phyloP scores from a whole-genome alignment of 2,888 invertebrate species.

The Drosophila heteroneura region DNA sequence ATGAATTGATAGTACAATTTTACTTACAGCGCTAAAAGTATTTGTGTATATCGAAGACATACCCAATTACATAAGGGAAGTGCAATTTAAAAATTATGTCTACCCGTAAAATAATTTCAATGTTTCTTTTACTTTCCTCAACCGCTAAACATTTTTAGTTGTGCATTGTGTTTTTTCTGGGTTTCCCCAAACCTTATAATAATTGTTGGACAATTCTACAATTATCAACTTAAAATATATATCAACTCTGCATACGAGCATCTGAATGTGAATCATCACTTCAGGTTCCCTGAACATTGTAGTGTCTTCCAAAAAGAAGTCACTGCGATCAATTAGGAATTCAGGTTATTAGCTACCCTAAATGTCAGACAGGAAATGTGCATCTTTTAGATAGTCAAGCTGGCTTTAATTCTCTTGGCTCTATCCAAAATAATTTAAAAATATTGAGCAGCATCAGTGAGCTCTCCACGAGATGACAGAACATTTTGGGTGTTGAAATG shows the following conservation, averaged over 20 bases:
- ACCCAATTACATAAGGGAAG: background rate
- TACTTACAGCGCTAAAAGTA: background rate
- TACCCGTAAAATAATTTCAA: background rate
- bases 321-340: background rate
- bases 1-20: background rate
- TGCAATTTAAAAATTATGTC: background rate
- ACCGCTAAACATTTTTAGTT: background rate
- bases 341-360: background rate
- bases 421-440: background rate
- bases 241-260: too few species aligned
- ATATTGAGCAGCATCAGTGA: background rate
- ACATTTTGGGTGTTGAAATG: too few species aligned
- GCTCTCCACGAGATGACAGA: background rate
- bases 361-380: background rate
- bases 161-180: too few species aligned
- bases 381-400: background rate
- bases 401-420: background rate
- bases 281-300: too few species aligned
- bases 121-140: background rate
- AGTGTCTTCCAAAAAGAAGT: background rate
- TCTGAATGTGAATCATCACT: too few species aligned
- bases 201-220: background rate
- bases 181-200: background rate
- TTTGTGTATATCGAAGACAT: background rate
- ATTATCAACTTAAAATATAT: background rate